Conservation (phyloP, 2,888 invertebrate genomes). For the Rambutsinella grinnellia region DNA sequence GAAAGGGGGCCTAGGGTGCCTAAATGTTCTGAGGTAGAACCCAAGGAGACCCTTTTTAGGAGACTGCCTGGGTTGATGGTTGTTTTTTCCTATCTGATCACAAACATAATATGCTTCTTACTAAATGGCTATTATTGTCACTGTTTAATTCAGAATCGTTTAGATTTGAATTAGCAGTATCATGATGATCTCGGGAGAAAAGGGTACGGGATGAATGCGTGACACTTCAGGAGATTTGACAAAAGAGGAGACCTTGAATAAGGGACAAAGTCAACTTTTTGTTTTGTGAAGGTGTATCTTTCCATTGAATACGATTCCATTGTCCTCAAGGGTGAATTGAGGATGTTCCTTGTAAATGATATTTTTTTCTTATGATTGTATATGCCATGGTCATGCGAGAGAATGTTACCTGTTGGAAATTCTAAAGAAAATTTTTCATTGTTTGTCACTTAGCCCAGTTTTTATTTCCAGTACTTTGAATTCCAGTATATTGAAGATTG, state of each 20-base stretch:
- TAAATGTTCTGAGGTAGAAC: slow-evolving; percentile 18
- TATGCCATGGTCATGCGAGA: no score
- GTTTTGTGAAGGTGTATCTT: background rate
- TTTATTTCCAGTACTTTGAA: background rate
- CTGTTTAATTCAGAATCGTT: slow-evolving; percentile 42
- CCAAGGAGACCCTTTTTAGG: slow-evolving; percentile 6
- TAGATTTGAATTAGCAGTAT: slow-evolving; percentile 30
- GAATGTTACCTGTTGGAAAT: no score
- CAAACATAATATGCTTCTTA: background rate
- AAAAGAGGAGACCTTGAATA: background rate
- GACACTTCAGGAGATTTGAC: background rate
- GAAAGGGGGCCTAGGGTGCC: slow-evolving; percentile 29
- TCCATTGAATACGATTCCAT: background rate
- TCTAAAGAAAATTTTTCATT: slow-evolving; percentile 6
- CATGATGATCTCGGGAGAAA: no score
- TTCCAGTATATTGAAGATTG: no score
- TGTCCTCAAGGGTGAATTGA: slow-evolving; percentile 20
- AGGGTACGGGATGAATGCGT: background rate
- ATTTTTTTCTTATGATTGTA: no score
- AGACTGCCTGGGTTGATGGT: slow-evolving; percentile 47
- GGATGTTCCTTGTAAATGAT: slow-evolving; percentile 20
- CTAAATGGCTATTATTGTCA: slow-evolving; percentile 13
- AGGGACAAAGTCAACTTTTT: background rate
- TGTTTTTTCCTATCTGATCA: slow-evolving; percentile 27
- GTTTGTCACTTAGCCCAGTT: slow-evolving; percentile 1